phyloP scores from a whole-genome alignment of 2,888 invertebrate species.

The Drosophila neutralis region DNA sequence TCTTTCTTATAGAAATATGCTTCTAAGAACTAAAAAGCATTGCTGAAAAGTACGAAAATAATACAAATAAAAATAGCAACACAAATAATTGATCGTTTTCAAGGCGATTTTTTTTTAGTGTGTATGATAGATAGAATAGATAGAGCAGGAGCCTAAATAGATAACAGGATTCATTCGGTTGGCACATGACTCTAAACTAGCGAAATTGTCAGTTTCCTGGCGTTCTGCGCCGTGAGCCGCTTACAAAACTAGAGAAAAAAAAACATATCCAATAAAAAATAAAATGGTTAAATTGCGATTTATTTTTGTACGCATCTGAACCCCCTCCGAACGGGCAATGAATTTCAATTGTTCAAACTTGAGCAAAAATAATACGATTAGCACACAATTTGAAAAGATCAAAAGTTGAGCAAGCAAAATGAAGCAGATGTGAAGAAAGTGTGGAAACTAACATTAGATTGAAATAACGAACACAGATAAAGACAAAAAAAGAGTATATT shows the following conservation, averaged over 20 bases:
- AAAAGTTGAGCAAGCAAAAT: background rate
- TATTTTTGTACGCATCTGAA: background rate
- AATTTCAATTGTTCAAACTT: slow-evolving; percentile 58
- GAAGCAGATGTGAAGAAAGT: background rate
- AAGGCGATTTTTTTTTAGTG: background rate
- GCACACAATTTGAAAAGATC: background rate
- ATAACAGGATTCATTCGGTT: slow-evolving; percentile 19
- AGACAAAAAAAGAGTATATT: background rate
- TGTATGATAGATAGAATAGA: slow-evolving; percentile 3
- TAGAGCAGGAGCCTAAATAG: slow-evolving; percentile 14
- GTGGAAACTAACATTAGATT: background rate
- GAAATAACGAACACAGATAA: background rate
- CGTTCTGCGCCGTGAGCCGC: slow-evolving; percentile 45
- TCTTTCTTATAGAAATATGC: too few relatives aligned
- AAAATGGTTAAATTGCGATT: slow-evolving; percentile 1
- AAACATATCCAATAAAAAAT: slow-evolving; percentile 2
- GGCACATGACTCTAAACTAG: slow-evolving; percentile 48
- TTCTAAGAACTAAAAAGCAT: background rate
- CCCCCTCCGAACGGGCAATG: slow-evolving; percentile 45
- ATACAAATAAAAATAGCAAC: background rate
- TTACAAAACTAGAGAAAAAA: slow-evolving; percentile 41
- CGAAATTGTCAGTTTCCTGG: slow-evolving; percentile 58
- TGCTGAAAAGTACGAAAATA: background rate
- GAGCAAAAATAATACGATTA: background rate
- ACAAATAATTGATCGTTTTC: background rate